phyloP scores from a whole-genome alignment of 2,888 invertebrate genomes.

The Phragmatobia fuliginosa region DNA sequence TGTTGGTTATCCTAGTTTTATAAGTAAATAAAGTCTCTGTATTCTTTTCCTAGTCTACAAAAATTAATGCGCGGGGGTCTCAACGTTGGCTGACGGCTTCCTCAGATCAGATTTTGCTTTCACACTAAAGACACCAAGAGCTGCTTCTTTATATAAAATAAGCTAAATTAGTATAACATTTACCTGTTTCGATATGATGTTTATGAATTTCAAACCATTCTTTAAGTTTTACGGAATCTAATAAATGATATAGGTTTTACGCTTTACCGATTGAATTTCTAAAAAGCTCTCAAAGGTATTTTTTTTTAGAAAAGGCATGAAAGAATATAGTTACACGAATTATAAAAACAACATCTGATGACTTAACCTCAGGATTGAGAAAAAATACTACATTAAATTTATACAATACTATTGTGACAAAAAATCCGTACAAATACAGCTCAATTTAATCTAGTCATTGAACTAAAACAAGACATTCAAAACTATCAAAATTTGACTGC shows the following conservation, averaged over 20 bases:
- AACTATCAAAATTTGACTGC: not conserved
- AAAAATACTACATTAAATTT: too few species aligned
- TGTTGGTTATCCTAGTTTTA: too few species aligned
- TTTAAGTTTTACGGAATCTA: not conserved
- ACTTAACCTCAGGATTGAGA: too few species aligned
- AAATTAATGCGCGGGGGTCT: constrained; percentile 46
- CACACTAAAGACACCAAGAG: constrained; percentile 58
- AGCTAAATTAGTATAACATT: constrained; percentile 14
- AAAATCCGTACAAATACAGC: too few species aligned
- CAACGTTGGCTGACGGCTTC: constrained; percentile 62
- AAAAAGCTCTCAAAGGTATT: too few species aligned
- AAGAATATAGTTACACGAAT: too few species aligned
- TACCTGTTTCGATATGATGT: not conserved
- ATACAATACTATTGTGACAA: too few species aligned
- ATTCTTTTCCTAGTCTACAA: constrained; percentile 24
- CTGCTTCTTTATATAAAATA: constrained; percentile 38
- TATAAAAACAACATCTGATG: too few species aligned
- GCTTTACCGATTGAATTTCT: too few species aligned
- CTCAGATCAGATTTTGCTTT: constrained; percentile 79
- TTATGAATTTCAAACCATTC: not conserved
- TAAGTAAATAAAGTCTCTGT: constrained; percentile 23
- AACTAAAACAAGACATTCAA: too few species aligned
- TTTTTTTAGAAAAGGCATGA: too few species aligned
- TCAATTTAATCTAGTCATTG: too few species aligned
- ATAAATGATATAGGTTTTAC: not conserved